Conservation (phyloP, 2,888 invertebrate species). For the Anthrax anthrax region DNA sequence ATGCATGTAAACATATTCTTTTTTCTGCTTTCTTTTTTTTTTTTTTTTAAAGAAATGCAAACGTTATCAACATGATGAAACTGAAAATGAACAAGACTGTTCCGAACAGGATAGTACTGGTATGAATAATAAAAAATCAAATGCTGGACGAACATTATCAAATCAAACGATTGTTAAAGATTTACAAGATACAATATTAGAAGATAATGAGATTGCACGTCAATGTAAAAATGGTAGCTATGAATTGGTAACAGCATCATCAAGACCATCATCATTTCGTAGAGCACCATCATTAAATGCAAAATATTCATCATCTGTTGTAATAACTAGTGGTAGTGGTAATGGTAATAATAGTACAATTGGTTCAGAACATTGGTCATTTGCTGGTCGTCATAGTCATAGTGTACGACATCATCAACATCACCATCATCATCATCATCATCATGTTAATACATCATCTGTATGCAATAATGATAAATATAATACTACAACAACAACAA, state of each 20-base stretch:
- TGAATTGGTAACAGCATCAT: slow-evolving; percentile 9
- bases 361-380: slow-evolving; percentile 2
- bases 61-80: slow-evolving; percentile 16
- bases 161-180: slow-evolving; percentile 28
- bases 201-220: slow-evolving; percentile 15
- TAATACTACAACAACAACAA: slow-evolving; percentile 1
- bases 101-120: slow-evolving; percentile 26
- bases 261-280: slow-evolving; percentile 9
- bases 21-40: no score
- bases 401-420: slow-evolving; percentile 3
- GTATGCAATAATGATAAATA: slow-evolving; percentile 1
- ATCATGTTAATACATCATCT: slow-evolving; percentile 7
- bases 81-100: slow-evolving; percentile 19
- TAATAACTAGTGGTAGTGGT: background rate
- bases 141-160: slow-evolving; percentile 24
- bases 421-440: background rate
- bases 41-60: slow-evolving; percentile 9
- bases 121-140: slow-evolving; percentile 14
- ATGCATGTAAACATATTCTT: no score
- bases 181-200: slow-evolving; percentile 23
- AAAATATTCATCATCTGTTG: slow-evolving; percentile 2
- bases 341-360: background rate
- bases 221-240: slow-evolving; percentile 11
- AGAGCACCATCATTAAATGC: slow-evolving; percentile 4
- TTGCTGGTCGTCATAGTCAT: slow-evolving; percentile 2